Evolutionary conservation across 2,113 vertebrate species (phyloP).

Genomic region (Siniperca knerii): DNA sequence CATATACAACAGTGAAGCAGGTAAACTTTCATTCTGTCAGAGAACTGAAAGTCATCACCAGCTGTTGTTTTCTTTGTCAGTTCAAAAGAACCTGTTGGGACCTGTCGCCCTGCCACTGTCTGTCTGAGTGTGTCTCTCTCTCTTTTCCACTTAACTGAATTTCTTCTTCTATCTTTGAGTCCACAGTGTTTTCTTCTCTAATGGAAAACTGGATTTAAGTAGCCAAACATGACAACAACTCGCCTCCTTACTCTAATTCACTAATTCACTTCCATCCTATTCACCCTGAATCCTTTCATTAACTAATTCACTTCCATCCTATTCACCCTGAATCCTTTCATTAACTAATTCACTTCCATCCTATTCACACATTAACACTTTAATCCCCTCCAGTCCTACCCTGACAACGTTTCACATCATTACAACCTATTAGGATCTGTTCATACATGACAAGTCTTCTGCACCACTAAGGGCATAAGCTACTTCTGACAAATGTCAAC

Average conservation of each 20-base stretch:
- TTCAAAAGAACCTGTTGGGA: constrained; percentile 47
- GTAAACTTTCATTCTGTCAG: constrained; percentile 1
- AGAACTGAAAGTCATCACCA: constrained; percentile 5
- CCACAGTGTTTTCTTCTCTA: constrained; percentile 13
- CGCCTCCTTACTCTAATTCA: constrained; percentile 19
- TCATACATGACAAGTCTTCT: constrained; percentile 41
- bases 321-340: constrained; percentile 13
- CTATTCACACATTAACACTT: constrained; percentile 26
- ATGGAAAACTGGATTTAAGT: constrained; percentile 45
- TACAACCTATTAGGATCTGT: constrained; percentile 38
- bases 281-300: constrained; percentile 22
- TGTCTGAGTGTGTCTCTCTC: neutral
- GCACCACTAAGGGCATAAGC: neutral
- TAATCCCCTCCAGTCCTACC: constrained; percentile 47
- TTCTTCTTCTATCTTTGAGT: neutral
- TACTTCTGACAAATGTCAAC: constrained; percentile 14
- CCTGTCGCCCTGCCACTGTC: constrained; percentile 17
- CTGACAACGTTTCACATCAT: constrained; percentile 9
- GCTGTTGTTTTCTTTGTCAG: constrained; percentile 22
- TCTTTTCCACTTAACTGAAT: constrained; percentile 6
- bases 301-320: constrained; percentile 38
- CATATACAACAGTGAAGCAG: neutral
- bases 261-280: constrained; percentile 19
- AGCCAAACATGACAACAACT: neutral
- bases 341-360: constrained; percentile 42